Base-by-base conservation (phyloP, 1,140 invertebrate genomes). In the Conus ventricosus region DNA sequence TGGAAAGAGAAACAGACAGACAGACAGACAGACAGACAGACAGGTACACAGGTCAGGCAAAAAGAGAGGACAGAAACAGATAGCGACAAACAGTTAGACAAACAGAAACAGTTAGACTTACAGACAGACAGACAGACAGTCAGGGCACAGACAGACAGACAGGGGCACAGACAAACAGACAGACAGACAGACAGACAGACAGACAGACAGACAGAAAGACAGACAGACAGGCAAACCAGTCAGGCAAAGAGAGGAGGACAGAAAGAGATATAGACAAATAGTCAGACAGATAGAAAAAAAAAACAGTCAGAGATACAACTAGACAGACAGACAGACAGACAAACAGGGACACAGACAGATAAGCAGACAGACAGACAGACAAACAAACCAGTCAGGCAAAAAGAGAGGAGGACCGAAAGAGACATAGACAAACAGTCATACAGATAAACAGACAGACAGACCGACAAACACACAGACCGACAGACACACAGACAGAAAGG, bases 311-410 rank as follows among this genome's bases (percentile, higher is more conserved):
- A 63, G 60, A 63, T 20, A 63, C 11, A 63, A 63, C 1, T 13
- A 11, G 11, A 63, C 1, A 71, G 67, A 71, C 67, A 13, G 20
- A 71, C 15, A 20, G 6, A 1, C 67, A 71, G 6, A 63, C 6
- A 71, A 1, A 71, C 11, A 71, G 23, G 6, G 23, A 1, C 11
- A 71, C 13, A 71, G 20, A 71, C 13, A 23, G 67, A 71, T 0
- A n/a, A 71, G 20, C 67, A 71, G 67, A 71, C 67, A 71, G 67
- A 71, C 67, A 71, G 67, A 71, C 67, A 71, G 20, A 71, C 60
- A 63, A 4, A 63, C 60, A 63, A 20, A 63, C 10, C 60, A 63
- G 1, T 63, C 60, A 63, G 67, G 20, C 67, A 71, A 20, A 71
- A 20, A 81, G 39, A 15, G 23, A 53, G 10, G 7, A 23, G 15